Evolutionary conservation across 2,113 vertebrate species (phyloP).

Genomic region (Salvelinus namaycush): DNA sequence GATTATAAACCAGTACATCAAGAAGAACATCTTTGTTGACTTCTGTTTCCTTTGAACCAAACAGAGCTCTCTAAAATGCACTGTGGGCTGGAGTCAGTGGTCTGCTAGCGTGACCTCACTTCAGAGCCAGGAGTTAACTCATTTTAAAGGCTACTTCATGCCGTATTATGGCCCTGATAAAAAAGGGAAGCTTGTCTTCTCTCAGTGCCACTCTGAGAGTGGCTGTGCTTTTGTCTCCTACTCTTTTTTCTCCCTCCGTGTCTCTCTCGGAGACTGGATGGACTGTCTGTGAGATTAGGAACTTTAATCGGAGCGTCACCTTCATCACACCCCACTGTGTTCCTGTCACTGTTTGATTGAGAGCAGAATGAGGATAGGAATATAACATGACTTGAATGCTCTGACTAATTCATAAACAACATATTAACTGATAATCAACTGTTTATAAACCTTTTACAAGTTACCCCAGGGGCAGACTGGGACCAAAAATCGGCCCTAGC

Average conservation of each 20-base stretch:
- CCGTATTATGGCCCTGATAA: slow-evolving; percentile 51
- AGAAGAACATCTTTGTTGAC: slow-evolving; percentile 13
- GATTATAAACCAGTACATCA: slow-evolving; percentile 4
- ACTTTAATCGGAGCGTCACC: slow-evolving; percentile 29
- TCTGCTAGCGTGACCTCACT: slow-evolving; percentile 10
- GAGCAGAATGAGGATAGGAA: neutral
- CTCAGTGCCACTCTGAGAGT: slow-evolving; percentile 24
- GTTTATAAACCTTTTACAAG: neutral
- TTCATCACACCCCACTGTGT: slow-evolving; percentile 8
- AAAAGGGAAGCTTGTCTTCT: slow-evolving; percentile 47
- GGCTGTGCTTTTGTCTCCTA: slow-evolving; percentile 31
- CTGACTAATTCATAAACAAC: neutral
- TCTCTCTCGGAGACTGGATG: slow-evolving; percentile 6
- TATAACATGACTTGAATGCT: neutral
- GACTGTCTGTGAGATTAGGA: slow-evolving; percentile 7
- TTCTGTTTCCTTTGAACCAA: slow-evolving; percentile 38
- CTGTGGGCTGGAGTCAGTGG: slow-evolving; percentile 27
- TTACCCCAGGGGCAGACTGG: no score
- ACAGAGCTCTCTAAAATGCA: slow-evolving; percentile 25
- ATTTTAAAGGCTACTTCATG: slow-evolving; percentile 54
- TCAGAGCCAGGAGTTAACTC: slow-evolving; percentile 36
- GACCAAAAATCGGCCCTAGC: no score
- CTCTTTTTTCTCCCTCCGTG: slow-evolving; percentile 18
- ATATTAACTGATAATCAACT: neutral
- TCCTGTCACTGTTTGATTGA: slow-evolving; percentile 7